Evolutionary conservation across 2,113 vertebrate species (phyloP), one percentile per base, ranked within the genome.

Genomic region (Probosciger aterrimus): DNA sequence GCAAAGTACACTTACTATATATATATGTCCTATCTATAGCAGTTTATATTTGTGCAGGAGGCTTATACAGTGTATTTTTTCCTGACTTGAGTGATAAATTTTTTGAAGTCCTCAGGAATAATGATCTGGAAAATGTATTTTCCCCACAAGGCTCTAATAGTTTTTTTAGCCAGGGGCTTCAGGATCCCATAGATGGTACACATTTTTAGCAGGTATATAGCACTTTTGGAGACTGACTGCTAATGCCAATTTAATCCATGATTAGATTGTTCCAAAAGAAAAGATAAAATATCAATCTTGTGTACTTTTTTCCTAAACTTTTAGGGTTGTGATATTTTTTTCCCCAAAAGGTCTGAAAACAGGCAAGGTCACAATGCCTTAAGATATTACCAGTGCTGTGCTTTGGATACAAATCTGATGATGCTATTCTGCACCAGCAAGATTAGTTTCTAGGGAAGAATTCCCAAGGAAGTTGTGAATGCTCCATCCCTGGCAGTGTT

Each of bases 41-140:
- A 95, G 92, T 97, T 97, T 89, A 60, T 95, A 67, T 82, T 88
- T 88, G 93, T 92, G 74, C 87, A 92, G 83, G 35, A 97, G 77
- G 75, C 43, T 69, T 41, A 71, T 30, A 57, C 18, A 71, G 73
- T 93, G 74, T 90, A 39, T 95, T 97, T 92, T 84, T 85, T 92
- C 81, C 69, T 92, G 93, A 92, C 85, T 89, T 24, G 53, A 79
- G 90, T 93, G 86, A 97, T 96, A 86, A 83, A 69, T 91, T 93
- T 96, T 94, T 86, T 65, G 46, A 95, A 96, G 88, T 86, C 52
- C 11, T 89, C 74, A 88, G 77, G 95, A 97, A 93, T 88, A 97
- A 96, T 95, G 87, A 88, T 78, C 52, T 83, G 44, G 86, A 95
- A 93, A 95, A 97, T 82, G 24, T 68, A 65, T 76, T 90, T 95